These are phyloP conservation scores for Galeopsomyia nigrocyanea DNA, from an alignment of 2,888 invertebrate genomes.

Conservation along the genomic window DNA sequence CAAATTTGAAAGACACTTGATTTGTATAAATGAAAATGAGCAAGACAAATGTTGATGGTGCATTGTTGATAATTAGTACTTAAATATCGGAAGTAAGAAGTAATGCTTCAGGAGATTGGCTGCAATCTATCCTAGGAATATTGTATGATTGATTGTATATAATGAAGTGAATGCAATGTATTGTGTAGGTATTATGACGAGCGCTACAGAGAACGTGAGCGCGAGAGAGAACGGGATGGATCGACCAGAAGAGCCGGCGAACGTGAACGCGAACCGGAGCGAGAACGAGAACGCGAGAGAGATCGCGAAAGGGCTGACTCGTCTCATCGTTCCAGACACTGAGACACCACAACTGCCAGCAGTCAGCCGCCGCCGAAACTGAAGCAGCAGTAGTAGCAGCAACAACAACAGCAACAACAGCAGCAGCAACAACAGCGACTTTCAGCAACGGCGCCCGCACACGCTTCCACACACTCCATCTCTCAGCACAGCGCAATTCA, in stretches of 20 bases:
- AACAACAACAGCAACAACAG: not conserved
- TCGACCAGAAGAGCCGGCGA: slow-evolving; percentile 72
- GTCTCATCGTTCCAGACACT: slow-evolving; percentile 79
- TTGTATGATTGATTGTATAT: slow-evolving; percentile 44
- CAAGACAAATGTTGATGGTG: too few relatives aligned
- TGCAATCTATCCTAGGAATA: slow-evolving; percentile 42
- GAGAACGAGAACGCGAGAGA: slow-evolving; percentile 77
- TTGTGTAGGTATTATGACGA: slow-evolving; percentile 86
- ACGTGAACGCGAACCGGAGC: slow-evolving; percentile 76
- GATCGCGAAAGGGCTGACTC: slow-evolving; percentile 74
- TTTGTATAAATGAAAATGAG: too few relatives aligned
- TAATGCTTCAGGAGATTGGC: too few relatives aligned
- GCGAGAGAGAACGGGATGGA: slow-evolving; percentile 74
- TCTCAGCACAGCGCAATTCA: slow-evolving; percentile 14
- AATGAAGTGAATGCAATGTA: slow-evolving; percentile 52
- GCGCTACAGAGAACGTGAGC: slow-evolving; percentile 80
- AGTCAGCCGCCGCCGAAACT: not conserved
- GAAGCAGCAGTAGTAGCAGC: not conserved
- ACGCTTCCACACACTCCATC: not conserved
- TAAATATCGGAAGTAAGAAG: too few relatives aligned
- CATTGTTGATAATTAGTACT: too few relatives aligned
- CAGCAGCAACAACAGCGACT: not conserved
- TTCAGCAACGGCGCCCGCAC: not conserved
- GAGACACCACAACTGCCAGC: slow-evolving; percentile 51
- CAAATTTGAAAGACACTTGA: too few relatives aligned